Conservation (phyloP, 2,888 invertebrate species). For the Xestia sexstrigata region DNA sequence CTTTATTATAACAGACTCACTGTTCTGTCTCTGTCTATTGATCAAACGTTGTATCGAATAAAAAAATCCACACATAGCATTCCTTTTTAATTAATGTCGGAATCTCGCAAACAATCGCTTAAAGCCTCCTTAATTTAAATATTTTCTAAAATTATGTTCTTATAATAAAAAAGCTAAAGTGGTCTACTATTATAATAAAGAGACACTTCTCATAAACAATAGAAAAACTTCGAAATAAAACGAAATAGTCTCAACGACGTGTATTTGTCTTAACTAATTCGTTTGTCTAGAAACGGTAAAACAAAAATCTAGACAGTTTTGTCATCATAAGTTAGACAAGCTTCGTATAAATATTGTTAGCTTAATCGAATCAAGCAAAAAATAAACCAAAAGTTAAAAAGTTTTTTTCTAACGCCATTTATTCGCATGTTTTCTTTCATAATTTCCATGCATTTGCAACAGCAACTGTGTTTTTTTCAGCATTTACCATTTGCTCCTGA, state of each 20-base stretch:
- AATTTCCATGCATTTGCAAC: not conserved
- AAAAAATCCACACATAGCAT: not conserved
- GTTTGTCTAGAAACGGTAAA: conserved; percentile 63
- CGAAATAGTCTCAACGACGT: conserved; percentile 26
- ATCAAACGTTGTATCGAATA: not conserved
- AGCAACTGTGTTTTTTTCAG: not conserved
- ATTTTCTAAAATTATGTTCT: too few relatives aligned
- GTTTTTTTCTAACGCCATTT: not conserved
- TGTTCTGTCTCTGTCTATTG: not conserved
- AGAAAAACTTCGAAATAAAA: conserved; percentile 34
- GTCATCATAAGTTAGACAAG: conserved; percentile 32
- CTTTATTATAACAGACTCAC: too few relatives aligned
- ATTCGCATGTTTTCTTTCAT: not conserved
- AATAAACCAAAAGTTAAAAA: too few relatives aligned
- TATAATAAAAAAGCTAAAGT: not conserved
- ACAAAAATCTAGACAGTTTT: conserved; percentile 56
- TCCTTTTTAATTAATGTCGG: not conserved
- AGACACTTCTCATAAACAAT: conserved; percentile 18
- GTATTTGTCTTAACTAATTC: conserved; percentile 67
- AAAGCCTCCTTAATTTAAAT: not conserved
- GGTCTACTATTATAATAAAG: not conserved
- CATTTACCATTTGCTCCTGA: not conserved
- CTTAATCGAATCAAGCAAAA: too few relatives aligned
- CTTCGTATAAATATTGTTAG: not conserved
- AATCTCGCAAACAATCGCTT: not conserved